Conservation (phyloP, 2,888 invertebrate species). For the Cyaniris semiargus region DNA sequence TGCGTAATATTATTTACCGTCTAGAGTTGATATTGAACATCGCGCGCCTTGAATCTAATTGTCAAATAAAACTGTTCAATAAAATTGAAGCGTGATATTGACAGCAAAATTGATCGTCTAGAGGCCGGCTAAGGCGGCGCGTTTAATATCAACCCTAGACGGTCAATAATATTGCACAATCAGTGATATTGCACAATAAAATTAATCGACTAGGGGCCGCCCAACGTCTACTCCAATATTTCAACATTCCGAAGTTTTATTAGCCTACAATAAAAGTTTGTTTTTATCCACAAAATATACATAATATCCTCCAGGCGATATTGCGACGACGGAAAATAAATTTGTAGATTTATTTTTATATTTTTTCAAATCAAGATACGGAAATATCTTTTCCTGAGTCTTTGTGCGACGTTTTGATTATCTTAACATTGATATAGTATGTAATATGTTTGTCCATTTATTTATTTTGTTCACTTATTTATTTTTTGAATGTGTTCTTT, state of each 20-base stretch:
- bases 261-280: conserved; percentile 9
- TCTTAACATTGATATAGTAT: neutral
- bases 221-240: neutral
- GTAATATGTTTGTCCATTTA: neutral
- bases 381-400: neutral
- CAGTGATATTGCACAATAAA: too few relatives aligned
- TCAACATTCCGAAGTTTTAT: neutral
- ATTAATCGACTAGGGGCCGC: too few relatives aligned
- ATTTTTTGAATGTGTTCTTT: neutral
- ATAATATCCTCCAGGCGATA: neutral
- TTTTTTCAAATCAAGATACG: neutral
- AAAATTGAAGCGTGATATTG: too few relatives aligned
- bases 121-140: too few relatives aligned
- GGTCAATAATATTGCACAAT: too few relatives aligned
- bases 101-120: too few relatives aligned
- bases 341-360: conserved; percentile 7
- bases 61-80: too few relatives aligned
- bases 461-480: neutral
- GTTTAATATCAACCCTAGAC: too few relatives aligned
- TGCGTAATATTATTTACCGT: too few relatives aligned
- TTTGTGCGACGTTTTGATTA: neutral
- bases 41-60: too few relatives aligned
- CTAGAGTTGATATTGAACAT: too few relatives aligned
- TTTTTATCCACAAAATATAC: conserved; percentile 7
- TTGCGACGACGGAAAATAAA: neutral